Base-by-base conservation (phyloP, 2,797 vertebrate species). In the Acipenser ruthenus region DNA sequence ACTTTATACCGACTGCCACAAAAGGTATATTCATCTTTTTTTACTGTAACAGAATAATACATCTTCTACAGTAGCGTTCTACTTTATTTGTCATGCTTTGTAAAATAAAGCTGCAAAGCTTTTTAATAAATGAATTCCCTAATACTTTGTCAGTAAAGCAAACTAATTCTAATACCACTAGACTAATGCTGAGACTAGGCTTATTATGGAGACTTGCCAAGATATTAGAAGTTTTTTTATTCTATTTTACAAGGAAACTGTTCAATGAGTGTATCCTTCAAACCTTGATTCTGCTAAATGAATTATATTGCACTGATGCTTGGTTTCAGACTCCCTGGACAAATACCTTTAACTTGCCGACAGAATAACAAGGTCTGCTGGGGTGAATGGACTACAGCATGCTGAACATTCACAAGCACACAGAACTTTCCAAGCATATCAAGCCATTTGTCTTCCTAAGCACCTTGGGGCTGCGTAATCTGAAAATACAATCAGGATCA, bases 111-210 rank as follows among this genome's bases (percentile, higher is more conserved):
- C 64, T 64, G 64, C 56, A 72, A 67, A 77, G 76, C 81, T 79
- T 74, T 82, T 68, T 75, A 79, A 79, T 79, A 77, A 74, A 80
- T 73, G 77, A 75, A 70, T 70, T 80, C 81, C 80, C 79, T 84
- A 83, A 86, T 82, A 81, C 77, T 73, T 78, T 78, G 84, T 87
- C 87, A 88, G 85, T 83, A 86, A 72, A 82, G 68, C 77, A 75
- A 49, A 71, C 72, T 80, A 76, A 83, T 74, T 74, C 79, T 79
- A 82, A 77, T 75, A 83, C 67, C 75, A 68, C 78, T 78, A 75
- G 76, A 74, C 80, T 79, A 74, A 82, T 76, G 71, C 69, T 72
- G 69, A 70, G 70, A 67, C 75, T 78, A 71, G 18, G 55, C 69
- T 72, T 69, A 68, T 63, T 12, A 23, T 70, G 65, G 65, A 60